Percentiles rank a stretch among this genome's conserved stretches.
These are phyloP conservation scores for Echinops telfairi DNA, from an alignment of 2,113 vertebrate genomes.

Conservation along the genomic window DNA sequence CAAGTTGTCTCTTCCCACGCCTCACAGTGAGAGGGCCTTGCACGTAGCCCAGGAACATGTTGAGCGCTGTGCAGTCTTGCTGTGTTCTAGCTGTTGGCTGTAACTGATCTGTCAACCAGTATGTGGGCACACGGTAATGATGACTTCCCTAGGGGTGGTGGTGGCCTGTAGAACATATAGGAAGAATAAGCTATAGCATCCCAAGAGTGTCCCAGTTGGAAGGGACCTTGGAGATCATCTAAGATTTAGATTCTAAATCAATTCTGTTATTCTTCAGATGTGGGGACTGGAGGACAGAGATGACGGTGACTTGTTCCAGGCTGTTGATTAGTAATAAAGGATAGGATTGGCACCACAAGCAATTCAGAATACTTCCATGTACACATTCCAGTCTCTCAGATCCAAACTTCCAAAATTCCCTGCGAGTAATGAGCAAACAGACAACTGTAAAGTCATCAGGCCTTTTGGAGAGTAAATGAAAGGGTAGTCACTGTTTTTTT, in stretches of 20 bases:
- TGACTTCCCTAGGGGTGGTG: not conserved
- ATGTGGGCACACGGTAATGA: not conserved
- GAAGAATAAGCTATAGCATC: not conserved
- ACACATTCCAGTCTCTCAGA: not conserved
- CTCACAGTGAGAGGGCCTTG: not conserved
- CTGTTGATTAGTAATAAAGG: not conserved
- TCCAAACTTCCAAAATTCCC: not conserved
- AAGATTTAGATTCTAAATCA: not conserved
- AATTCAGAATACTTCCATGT: not conserved
- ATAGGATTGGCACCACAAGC: not conserved
- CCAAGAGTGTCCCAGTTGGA: not conserved
- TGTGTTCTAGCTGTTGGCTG: slow-evolving; percentile 2
- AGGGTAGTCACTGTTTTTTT: slow-evolving; percentile 28
- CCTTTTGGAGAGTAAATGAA: slow-evolving; percentile 44
- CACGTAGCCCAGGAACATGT: fast-evolving
- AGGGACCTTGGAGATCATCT: not conserved
- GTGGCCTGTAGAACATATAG: not conserved
- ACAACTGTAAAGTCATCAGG: not conserved
- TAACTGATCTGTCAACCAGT: not conserved
- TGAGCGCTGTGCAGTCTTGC: not conserved
- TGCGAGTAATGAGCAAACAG: not conserved
- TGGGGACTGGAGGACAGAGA: not conserved
- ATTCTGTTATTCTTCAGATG: not conserved
- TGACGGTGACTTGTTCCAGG: not conserved
- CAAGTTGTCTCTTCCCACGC: not conserved